Percentiles rank a stretch among this genome's conserved stretches.
Evolutionary conservation across 2,113 vertebrate genomes (phyloP).

Genomic region (Aegotheles bennettii): DNA sequence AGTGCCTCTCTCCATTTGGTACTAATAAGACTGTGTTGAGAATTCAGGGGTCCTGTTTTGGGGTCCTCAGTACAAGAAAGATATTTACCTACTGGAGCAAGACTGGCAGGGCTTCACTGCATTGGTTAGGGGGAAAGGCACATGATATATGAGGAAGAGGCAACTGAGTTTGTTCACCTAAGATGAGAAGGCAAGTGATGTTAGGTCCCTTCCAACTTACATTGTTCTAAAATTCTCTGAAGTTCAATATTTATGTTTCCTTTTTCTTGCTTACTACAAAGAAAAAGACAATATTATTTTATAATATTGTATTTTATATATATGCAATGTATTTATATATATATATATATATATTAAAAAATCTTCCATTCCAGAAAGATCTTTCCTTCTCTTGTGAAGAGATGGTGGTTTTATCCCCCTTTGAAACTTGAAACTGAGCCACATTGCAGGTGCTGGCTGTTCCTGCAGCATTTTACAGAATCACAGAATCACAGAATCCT

Average conservation of each 20-base stretch:
- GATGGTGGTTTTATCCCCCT: not conserved
- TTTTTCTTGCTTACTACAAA: not conserved
- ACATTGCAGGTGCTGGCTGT: not conserved
- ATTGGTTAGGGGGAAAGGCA: not conserved
- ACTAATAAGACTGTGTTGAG: not conserved
- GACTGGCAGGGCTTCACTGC: accelerated
- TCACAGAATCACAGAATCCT: too few relatives aligned
- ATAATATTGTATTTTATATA: not conserved
- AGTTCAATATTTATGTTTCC: not conserved
- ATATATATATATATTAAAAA: not conserved
- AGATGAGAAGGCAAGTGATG: not conserved
- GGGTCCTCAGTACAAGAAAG: not conserved
- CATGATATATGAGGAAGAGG: not conserved
- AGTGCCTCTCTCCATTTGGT: not conserved
- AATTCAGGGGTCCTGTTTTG: not conserved
- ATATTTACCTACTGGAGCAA: not conserved
- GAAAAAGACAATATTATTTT: not conserved
- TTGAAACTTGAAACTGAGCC: not conserved
- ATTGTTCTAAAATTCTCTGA: not conserved
- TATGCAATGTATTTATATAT: not conserved
- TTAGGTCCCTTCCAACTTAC: not conserved
- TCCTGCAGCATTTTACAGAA: not conserved
- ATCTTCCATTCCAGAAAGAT: not conserved
- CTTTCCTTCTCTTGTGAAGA: not conserved
- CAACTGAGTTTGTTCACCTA: not conserved